A percentile compares a stretch with the other conserved stretches of the same genome.
These are phyloP conservation scores for Conistra vaccinii DNA, from an alignment of 2,888 invertebrate species.

Conservation along the genomic window DNA sequence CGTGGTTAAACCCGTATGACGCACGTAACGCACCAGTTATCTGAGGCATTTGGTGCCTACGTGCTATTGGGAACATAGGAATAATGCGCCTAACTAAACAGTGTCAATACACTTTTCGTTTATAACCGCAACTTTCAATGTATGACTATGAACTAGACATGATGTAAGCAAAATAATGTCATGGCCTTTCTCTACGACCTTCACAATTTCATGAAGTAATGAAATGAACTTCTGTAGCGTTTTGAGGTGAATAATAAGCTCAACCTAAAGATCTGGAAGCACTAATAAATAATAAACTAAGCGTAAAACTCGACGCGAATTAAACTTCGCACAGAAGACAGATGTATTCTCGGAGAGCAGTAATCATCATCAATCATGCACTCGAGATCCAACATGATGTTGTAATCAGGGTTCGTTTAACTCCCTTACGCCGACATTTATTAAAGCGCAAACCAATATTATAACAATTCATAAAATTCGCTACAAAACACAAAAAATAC, in stretches of 20 bases:
- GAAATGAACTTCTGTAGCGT: neutral
- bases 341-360: slow-evolving; percentile 21
- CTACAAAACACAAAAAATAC: slow-evolving; percentile 1
- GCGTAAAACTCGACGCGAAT: slow-evolving; percentile 14
- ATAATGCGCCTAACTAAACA: neutral
- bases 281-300: neutral
- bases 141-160: slow-evolving; percentile 5
- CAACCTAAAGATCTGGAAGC: neutral
- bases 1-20: slow-evolving; percentile 40
- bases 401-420: slow-evolving; percentile 21
- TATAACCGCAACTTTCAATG: slow-evolving; percentile 13
- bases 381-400: slow-evolving; percentile 12
- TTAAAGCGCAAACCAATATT: slow-evolving; percentile 2
- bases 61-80: slow-evolving; percentile 25
- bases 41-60: slow-evolving; percentile 33
- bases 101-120: neutral
- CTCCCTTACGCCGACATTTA: slow-evolving; percentile 26
- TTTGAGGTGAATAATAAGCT: neutral
- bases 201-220: neutral
- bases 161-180: neutral
- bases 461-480: neutral
- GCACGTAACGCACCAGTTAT: slow-evolving; percentile 33
- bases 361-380: slow-evolving; percentile 51
- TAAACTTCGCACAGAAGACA: slow-evolving; percentile 32
- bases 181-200: neutral